These are phyloP conservation scores for Solenodon paradoxus DNA, from an alignment of 2,113 vertebrate genomes.

Conservation along the genomic window DNA sequence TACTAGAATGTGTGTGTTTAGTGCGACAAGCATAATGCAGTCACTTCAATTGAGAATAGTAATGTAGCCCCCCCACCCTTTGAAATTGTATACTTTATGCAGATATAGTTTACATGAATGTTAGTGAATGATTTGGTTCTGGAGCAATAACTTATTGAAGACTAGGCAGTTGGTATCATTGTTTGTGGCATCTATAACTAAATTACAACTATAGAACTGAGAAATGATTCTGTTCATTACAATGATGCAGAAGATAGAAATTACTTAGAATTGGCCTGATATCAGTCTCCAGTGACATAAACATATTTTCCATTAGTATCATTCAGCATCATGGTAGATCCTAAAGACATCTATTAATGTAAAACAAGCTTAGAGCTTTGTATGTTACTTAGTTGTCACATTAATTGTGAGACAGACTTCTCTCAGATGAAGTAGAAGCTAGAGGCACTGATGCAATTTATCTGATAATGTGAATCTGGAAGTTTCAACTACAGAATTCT, in stretches of 20 bases:
- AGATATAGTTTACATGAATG: constrained; percentile 43
- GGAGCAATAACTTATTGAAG: constrained; percentile 51
- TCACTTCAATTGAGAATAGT: constrained; percentile 67
- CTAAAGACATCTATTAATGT: neutral
- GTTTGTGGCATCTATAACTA: constrained; percentile 36
- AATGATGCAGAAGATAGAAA: neutral
- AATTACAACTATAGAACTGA: constrained; percentile 32
- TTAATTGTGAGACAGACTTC: neutral
- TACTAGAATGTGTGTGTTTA: constrained; percentile 41
- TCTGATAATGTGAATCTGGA: neutral
- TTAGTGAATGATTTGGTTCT: constrained; percentile 42
- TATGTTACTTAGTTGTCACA: neutral
- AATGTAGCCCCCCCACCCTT: constrained; percentile 7
- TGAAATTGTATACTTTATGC: constrained; percentile 55
- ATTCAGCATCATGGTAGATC: neutral
- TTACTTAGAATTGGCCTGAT: neutral
- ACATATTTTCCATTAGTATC: neutral
- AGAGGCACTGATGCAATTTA: neutral
- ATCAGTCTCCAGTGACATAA: neutral
- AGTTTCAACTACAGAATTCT: neutral
- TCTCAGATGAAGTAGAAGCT: neutral
- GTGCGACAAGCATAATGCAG: constrained; percentile 47
- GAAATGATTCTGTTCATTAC: neutral
- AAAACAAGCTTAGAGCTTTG: neutral
- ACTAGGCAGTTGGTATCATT: neutral